Base-by-base conservation (phyloP, 2,113 vertebrate species). In the Ceuthmochares aereus region DNA sequence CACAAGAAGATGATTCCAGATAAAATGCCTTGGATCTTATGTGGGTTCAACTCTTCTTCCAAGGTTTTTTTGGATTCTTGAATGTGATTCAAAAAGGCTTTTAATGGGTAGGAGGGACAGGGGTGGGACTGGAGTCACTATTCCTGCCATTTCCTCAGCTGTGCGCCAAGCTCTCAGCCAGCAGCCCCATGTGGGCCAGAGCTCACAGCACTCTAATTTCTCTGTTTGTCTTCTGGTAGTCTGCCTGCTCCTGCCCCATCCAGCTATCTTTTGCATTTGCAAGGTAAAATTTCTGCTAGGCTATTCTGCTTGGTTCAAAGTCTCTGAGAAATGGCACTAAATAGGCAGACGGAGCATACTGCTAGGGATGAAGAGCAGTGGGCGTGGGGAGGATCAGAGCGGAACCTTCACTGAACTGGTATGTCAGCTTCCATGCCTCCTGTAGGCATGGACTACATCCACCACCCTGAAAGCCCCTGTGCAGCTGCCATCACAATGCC, bases 61-160 rank as follows among this genome's bases (percentile, higher is more conserved):
- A 18, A 81, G 0, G 1, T 40, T 45, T 78, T n/a, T 43, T n/a
- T 15, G 0, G 1, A 58, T 40, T 93, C 70, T 90, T 93, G 85
- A 90, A 66, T 26, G 20, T 63, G 17, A 58, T 32, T 64, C 54
- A 36, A 64, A 86, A 93, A 93, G 29, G n/a, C 18, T 22, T 49
- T 89, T 82, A 87, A 87, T 0, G 5, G 29, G 27, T 66, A 84
- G 13, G 2, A 5, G 37, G 37, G 34, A 63, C 0, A 0, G 12
- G 19, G 27, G 42, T 68, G 40, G 34, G 51, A 68, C 43, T 82
- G 81, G 72, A 69, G 45, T 86, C 34, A 45, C 74, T n/a, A 13
- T 30, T 85, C 43, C 51, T 88, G 64, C 34, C 8, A 0, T 54
- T 37, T 83, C n/a, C 51, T 22, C 63, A 90, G 5, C 63, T 85